Conservation (phyloP, 2,888 invertebrate species). For the Schizotus pectinicornis region DNA sequence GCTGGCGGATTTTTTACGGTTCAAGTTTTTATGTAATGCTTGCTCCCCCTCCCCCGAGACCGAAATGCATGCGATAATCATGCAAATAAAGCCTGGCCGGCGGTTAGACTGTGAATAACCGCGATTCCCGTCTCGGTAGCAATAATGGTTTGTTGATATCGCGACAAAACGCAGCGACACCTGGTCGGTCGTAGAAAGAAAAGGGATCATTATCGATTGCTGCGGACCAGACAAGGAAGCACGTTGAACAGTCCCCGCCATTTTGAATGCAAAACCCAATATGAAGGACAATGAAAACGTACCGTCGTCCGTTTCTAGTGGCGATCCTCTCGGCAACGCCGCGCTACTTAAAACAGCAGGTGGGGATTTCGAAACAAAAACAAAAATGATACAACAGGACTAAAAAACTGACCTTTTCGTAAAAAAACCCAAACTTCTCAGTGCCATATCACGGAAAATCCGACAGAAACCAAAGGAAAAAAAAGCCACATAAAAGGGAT, state of each 20-base stretch:
- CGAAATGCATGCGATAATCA: too few species aligned
- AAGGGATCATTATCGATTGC: not conserved
- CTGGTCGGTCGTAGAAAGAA: not conserved
- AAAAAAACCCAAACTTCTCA: constrained; percentile 81
- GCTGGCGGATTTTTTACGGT: constrained; percentile 13
- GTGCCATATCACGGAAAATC: constrained; percentile 74
- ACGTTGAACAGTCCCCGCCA: constrained; percentile 33
- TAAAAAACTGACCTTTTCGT: constrained; percentile 77
- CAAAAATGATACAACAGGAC: constrained; percentile 40
- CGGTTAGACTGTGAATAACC: too few species aligned
- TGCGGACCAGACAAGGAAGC: constrained; percentile 23
- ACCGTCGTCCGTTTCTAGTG: constrained; percentile 18
- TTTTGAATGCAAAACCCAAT: constrained; percentile 39
- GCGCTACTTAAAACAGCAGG: constrained; percentile 6
- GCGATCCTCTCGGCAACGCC: constrained; percentile 10
- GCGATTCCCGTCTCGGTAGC: too few species aligned
- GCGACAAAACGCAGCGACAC: not conserved
- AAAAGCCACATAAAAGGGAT: constrained; percentile 54
- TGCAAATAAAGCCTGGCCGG: too few species aligned
- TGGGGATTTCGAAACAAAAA: not conserved
- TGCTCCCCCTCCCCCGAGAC: too few species aligned
- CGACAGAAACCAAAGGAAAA: constrained; percentile 65
- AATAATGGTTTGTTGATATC: not conserved
- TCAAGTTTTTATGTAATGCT: constrained; percentile 21
- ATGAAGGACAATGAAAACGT: constrained; percentile 34